Evolutionary conservation across 2,113 vertebrate species (phyloP), one percentile per base, ranked within the genome.

Genomic region (Corythaeola cristata): DNA sequence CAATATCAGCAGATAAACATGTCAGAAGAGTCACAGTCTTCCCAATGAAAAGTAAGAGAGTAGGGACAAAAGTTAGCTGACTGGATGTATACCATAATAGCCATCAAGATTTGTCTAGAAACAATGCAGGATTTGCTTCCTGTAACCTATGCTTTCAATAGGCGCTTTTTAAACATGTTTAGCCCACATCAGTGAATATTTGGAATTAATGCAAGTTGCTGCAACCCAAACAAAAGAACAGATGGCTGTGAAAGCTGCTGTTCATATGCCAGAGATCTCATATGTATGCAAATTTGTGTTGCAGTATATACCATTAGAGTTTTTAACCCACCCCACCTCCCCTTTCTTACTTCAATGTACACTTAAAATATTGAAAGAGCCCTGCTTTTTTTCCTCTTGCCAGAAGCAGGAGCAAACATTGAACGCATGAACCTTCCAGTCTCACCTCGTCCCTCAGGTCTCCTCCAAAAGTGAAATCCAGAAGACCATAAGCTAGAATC

Each of bases 181-280:
- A 91, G 64, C 45, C 77, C 88, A 96, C 89, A 95, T 45, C 58
- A 87, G 66, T 93, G 86, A 97, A 88, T 95, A 95, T 94, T 75
- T 97, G 93, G 93, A 95, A 95, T 16, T 62, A 45, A 93, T 78
- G 60, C 82, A 97, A 94, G 87, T 78, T 95, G 83, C 95, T 96
- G 81, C 53, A 96, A 95, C 66, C 72, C 91, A 81, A 96, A 95
- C 95, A 85, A 95, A 98, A 96, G 90, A 97, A 77, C 97, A 98
- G 97, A 98, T 97, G 97, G 97, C 68, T 69, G 55, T 23, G 56
- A 92, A 96, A 95, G 63, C 95, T 97, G 85, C 93, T 96, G 86
- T 92, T 97, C 86, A 56, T 91, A 91, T 90, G 88, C 96, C 94
- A 97, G 80, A 75, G 71, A 89, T 60, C 66, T 93, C 95, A 87